A percentile compares a stretch with the other conserved stretches of the same genome.
Evolutionary conservation across 2,888 invertebrate species (phyloP).

Genomic region (Hylaea fasciaria): DNA sequence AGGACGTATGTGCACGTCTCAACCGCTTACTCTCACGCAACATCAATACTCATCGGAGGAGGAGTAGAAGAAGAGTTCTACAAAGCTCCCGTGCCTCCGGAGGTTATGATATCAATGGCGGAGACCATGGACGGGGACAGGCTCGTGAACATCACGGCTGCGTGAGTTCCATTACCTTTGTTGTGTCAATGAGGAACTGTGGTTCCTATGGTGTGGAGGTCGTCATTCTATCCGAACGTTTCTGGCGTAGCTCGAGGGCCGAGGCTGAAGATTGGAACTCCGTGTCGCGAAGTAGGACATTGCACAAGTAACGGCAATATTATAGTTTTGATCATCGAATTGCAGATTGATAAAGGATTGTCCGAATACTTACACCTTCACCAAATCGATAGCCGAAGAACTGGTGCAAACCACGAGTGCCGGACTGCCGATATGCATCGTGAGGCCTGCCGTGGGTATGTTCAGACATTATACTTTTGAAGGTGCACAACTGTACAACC

Average conservation of each 20-base stretch:
- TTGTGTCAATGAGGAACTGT: background rate
- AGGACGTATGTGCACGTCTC: conserved; percentile 53
- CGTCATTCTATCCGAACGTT: background rate
- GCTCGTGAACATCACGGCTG: conserved; percentile 4
- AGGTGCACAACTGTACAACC: no score
- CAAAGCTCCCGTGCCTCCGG: conserved; percentile 7
- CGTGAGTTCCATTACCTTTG: conserved; percentile 1
- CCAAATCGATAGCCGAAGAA: conserved; percentile 89
- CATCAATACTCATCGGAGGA: conserved; percentile 4
- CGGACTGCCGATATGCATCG: conserved; percentile 23
- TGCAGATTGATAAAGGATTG: conserved; percentile 73
- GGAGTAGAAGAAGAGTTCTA: conserved; percentile 25
- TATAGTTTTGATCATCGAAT: background rate
- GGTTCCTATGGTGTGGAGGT: background rate
- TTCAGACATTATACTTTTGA: background rate
- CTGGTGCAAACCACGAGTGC: conserved; percentile 82
- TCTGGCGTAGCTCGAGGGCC: no score
- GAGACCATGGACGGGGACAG: conserved; percentile 10
- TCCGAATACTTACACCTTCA: conserved; percentile 90
- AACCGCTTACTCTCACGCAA: conserved; percentile 72
- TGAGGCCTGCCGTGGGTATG: conserved; percentile 26
- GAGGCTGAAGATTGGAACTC: no score
- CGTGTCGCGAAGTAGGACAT: no score
- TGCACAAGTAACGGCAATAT: no score
- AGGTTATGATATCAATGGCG: conserved; percentile 21